These are phyloP conservation scores for Phocides pigmalion DNA, from an alignment of 1,140 invertebrate species.

Conservation along the genomic window DNA sequence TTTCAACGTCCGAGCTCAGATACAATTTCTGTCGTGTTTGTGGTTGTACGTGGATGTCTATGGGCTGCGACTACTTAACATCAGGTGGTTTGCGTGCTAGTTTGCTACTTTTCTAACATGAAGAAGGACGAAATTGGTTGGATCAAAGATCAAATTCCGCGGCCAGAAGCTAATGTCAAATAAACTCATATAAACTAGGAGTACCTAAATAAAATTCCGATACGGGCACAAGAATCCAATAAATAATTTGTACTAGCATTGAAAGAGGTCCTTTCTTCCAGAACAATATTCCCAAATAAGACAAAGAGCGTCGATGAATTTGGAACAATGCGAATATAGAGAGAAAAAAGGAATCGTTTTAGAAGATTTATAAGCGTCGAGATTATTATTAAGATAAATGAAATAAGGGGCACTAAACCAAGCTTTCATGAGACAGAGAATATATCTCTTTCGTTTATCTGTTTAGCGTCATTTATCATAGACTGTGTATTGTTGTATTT, in stretches of 20 bases:
- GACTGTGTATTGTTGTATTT: neutral
- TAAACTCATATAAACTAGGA: neutral
- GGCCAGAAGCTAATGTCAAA: neutral
- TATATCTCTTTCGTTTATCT: slow-evolving; percentile 32
- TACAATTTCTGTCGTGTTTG: too few species aligned
- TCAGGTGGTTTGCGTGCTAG: too few species aligned
- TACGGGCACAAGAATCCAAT: slow-evolving; percentile 2
- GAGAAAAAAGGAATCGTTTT: slow-evolving; percentile 32
- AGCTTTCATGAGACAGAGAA: slow-evolving; percentile 28
- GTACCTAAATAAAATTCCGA: neutral
- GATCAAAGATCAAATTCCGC: neutral
- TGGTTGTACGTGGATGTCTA: too few species aligned
- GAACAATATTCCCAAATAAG: slow-evolving; percentile 31
- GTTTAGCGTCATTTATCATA: slow-evolving; percentile 30
- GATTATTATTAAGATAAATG: slow-evolving; percentile 37
- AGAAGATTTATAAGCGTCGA: slow-evolving; percentile 33
- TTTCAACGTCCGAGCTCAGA: too few species aligned
- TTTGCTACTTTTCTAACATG: too few species aligned
- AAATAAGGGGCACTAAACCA: slow-evolving; percentile 27
- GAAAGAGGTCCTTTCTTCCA: neutral
- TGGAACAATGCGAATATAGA: slow-evolving; percentile 34
- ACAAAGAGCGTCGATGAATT: slow-evolving; percentile 29
- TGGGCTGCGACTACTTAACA: too few species aligned
- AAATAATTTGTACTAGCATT: neutral
- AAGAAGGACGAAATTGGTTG: neutral